These are phyloP conservation scores for Eulithis testata DNA, from an alignment of 2,888 invertebrate species.

Conservation along the genomic window DNA sequence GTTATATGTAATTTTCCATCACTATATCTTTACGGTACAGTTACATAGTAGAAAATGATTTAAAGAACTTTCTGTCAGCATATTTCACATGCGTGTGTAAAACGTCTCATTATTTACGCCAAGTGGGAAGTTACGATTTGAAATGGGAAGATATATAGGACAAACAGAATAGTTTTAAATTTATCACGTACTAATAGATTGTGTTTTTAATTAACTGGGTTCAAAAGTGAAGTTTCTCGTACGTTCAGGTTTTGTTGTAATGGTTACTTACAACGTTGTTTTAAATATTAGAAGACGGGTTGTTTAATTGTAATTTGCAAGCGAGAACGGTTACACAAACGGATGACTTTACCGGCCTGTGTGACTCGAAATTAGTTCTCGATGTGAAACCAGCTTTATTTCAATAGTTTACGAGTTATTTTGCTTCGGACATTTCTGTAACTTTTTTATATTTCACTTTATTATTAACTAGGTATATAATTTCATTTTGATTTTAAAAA, in stretches of 20 bases:
- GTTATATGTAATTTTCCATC: slow-evolving; percentile 19
- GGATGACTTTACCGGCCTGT: slow-evolving; percentile 4
- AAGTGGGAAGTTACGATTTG: slow-evolving; percentile 17
- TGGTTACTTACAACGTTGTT: slow-evolving; percentile 20
- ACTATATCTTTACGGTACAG: slow-evolving; percentile 7
- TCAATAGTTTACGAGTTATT: background rate
- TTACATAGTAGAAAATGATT: slow-evolving; percentile 16
- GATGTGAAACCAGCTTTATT: slow-evolving; percentile 2
- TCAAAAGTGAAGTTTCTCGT: slow-evolving; percentile 1
- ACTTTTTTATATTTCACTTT: no score
- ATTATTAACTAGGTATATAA: no score
- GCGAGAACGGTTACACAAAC: slow-evolving; percentile 29
- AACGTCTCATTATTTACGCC: slow-evolving; percentile 17
- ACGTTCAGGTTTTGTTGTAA: background rate
- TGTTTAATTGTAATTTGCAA: slow-evolving; percentile 39
- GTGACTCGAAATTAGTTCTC: slow-evolving; percentile 1
- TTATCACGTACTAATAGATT: slow-evolving; percentile 4
- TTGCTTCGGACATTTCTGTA: background rate
- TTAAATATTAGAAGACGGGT: slow-evolving; percentile 34
- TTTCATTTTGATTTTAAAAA: no score
- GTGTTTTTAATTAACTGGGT: background rate
- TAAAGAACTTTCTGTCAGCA: slow-evolving; percentile 15
- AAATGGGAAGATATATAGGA: slow-evolving; percentile 12
- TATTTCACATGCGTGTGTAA: slow-evolving; percentile 16
- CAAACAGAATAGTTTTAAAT: slow-evolving; percentile 3